Evolutionary conservation across 2,113 vertebrate genomes (phyloP).

Genomic region (Carassius auratus): DNA sequence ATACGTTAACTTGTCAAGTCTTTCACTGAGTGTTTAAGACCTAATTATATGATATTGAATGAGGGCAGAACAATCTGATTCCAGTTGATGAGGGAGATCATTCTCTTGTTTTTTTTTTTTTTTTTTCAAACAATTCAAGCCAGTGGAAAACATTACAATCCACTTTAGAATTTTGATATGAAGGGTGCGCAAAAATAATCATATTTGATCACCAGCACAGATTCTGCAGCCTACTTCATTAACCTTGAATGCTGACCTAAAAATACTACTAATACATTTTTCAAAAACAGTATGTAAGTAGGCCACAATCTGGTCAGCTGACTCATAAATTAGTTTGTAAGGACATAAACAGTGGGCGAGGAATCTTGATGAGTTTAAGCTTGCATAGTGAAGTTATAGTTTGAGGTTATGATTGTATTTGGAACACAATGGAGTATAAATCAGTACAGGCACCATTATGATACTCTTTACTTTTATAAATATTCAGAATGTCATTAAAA

Average conservation of each 20-base stretch:
- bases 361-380: neutral
- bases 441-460: neutral
- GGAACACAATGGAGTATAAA: neutral
- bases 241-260: constrained; percentile 36
- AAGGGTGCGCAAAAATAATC: constrained; percentile 7
- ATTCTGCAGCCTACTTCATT: constrained; percentile 34
- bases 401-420: neutral
- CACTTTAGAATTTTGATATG: neutral
- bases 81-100: neutral
- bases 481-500: neutral
- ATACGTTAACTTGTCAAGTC: neutral
- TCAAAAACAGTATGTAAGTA: constrained; percentile 37
- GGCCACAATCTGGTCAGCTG: constrained; percentile 25
- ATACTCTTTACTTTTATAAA: neutral
- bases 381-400: neutral
- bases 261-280: constrained; percentile 35
- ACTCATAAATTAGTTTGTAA: constrained; percentile 19
- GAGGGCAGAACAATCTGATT: neutral
- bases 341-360: neutral
- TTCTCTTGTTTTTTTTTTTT: neutral
- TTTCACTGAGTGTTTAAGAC: neutral
- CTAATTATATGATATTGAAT: neutral
- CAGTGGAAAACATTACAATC: neutral
- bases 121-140: neutral
- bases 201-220: constrained; percentile 11